Evolutionary conservation across 37 sponge, comb jelly and placozoan species (phyloP).

Genomic region (Hexactinellida sp.): DNA sequence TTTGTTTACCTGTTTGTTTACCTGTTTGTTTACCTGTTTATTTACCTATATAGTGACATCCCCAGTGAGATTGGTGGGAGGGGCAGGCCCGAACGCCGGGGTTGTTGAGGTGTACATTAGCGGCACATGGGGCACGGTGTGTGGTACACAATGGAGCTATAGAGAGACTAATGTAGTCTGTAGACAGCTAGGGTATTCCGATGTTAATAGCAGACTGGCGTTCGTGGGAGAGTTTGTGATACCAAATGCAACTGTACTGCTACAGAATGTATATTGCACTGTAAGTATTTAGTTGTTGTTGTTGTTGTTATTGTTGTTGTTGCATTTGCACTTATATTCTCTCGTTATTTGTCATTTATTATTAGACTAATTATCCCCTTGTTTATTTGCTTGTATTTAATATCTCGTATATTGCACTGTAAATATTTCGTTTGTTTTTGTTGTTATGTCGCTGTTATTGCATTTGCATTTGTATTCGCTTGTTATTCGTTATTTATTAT

Average conservation of each 20-base stretch:
- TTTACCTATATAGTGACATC: neutral
- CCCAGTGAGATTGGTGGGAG: neutral
- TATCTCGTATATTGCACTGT: too few species aligned
- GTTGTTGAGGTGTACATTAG: neutral
- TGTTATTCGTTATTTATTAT: neutral
- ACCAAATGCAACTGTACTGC: neutral
- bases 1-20: too few species aligned
- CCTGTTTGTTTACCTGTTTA: too few species aligned
- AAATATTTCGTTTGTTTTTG: too few species aligned
- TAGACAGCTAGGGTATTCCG: constrained; percentile 6
- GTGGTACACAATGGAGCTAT: neutral
- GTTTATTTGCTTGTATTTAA: too few species aligned
- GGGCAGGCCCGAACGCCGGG: neutral
- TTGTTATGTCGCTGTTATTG: too few species aligned
- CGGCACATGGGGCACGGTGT: neutral
- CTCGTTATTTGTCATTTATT: too few species aligned
- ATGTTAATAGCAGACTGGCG: neutral
- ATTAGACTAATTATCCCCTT: too few species aligned
- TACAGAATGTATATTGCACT: constrained; percentile 8
- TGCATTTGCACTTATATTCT: too few species aligned
- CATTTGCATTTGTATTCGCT: too few species aligned
- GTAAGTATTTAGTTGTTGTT: too few species aligned
- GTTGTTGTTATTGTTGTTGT: too few species aligned
- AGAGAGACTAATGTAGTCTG: neutral
- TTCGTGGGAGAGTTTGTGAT: neutral